These are phyloP conservation scores for Chaetophractus vellerosus DNA, from an alignment of 2,797 vertebrate species.

Conservation along the genomic window DNA sequence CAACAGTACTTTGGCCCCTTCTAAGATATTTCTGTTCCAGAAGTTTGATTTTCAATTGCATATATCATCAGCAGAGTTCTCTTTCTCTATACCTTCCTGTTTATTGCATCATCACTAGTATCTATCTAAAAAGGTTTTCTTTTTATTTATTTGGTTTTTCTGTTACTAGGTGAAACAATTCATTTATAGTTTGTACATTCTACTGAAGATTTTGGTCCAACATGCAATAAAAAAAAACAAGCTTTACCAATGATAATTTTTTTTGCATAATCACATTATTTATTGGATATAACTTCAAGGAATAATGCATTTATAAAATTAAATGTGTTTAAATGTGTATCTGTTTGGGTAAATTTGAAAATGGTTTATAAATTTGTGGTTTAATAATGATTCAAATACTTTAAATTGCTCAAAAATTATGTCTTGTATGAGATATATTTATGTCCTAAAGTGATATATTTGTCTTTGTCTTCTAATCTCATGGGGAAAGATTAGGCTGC, in stretches of 20 bases:
- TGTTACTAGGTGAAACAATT: background rate
- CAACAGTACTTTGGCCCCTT: background rate
- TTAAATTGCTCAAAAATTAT: slow-evolving; percentile 5
- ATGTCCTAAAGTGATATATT: no score
- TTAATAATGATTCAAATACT: background rate
- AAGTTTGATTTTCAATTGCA: background rate
- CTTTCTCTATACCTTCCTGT: background rate
- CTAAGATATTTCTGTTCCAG: background rate
- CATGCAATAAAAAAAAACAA: background rate
- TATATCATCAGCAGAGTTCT: background rate
- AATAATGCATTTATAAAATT: background rate
- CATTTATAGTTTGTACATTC: background rate
- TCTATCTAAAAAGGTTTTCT: background rate
- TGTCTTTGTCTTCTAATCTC: background rate
- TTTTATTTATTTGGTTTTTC: background rate
- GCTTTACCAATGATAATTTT: background rate
- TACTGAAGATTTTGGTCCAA: background rate
- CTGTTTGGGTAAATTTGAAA: background rate
- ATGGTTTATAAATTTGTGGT: background rate
- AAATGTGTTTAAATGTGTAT: background rate
- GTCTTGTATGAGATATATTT: background rate
- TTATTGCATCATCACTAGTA: background rate
- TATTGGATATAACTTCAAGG: background rate
- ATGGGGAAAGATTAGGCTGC: background rate
- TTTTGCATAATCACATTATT: background rate